These are phyloP conservation scores for Sigmodon hispidus DNA, from an alignment of 2,113 vertebrate genomes.

Conservation along the genomic window DNA sequence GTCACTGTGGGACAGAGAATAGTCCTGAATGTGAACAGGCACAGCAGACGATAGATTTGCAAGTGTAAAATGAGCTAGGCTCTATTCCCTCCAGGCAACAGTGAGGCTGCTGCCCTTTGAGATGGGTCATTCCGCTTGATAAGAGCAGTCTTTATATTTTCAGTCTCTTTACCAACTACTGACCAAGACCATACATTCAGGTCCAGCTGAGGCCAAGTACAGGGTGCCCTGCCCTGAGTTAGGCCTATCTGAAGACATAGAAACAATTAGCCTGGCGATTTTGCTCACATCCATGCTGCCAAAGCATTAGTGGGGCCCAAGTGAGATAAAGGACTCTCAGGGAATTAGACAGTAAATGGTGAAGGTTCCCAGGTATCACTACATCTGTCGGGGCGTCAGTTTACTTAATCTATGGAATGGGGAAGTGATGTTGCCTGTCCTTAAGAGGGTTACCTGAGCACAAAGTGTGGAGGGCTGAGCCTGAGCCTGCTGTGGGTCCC, in stretches of 20 bases:
- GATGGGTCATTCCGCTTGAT: neutral
- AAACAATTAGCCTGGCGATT: neutral
- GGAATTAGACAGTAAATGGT: neutral
- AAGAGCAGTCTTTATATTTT: neutral
- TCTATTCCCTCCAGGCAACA: neutral
- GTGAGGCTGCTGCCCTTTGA: neutral
- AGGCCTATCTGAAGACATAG: neutral
- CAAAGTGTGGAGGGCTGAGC: neutral
- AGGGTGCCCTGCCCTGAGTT: neutral
- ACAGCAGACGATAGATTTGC: too few relatives aligned
- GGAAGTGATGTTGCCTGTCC: neutral
- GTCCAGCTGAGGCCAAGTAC: neutral
- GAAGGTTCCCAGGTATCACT: neutral
- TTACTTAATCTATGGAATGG: neutral
- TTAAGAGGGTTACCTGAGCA: neutral
- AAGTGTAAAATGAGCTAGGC: too few relatives aligned
- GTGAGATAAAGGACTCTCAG: neutral
- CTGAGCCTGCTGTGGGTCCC: neutral
- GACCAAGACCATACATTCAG: neutral
- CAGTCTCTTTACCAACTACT: neutral
- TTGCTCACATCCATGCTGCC: neutral
- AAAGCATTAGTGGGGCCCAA: neutral
- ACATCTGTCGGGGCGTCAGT: neutral
- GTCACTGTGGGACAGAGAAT: neutral
- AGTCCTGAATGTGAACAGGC: neutral